Evolutionary conservation across 2,888 invertebrate genomes (phyloP), one percentile per base, ranked within the genome.

Genomic region (Drosophila crucigera): DNA sequence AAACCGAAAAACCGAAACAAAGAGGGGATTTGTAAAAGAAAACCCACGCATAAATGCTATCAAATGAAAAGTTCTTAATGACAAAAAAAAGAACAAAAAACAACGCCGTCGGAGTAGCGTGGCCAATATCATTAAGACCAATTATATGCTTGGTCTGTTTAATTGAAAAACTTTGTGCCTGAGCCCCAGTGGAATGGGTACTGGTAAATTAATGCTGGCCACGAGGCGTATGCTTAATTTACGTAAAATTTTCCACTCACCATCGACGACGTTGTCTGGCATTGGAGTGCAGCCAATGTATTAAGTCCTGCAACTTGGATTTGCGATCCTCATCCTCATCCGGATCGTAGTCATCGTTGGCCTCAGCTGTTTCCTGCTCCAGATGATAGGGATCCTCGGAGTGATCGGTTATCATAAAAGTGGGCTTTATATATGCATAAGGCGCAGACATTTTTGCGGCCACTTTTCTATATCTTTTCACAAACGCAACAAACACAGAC

Each of bases 221-320:
- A 70, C 59, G 66, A 37, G 54, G 61, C 79, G 82, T 82, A 78
- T 78, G 67, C 68, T 74, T 82, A 56, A 80, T 69, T 41, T 65
- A 52, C 19, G 28, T 60, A 19, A 14, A 28, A 31, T 39, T 33
- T 25, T 30, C 30, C 28, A 50, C 92, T 89, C 74, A 93, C 93
- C 80, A 68, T 49, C 78, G 83, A 43, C 85, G 83, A 2, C 88
- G 84, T 41, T 84, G 80, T n/a, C 62, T 68, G 58, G 85, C 82
- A 73, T 70, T 87, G 55, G 87, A 67, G 63, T 92, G 89, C 65
- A 92, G 76, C 91, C 91, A 92, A 50, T 80, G 83, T 39, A 89
- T 76, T 7, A 92, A 79, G 22, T 92, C 92, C 80, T 90, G 89
- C 19, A 91, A 69, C 77, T 90, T 92, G 0, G 84, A 77, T 16